These are phyloP conservation scores for Drosophila vallismaia DNA, from an alignment of 2,888 invertebrate species.

Conservation along the genomic window DNA sequence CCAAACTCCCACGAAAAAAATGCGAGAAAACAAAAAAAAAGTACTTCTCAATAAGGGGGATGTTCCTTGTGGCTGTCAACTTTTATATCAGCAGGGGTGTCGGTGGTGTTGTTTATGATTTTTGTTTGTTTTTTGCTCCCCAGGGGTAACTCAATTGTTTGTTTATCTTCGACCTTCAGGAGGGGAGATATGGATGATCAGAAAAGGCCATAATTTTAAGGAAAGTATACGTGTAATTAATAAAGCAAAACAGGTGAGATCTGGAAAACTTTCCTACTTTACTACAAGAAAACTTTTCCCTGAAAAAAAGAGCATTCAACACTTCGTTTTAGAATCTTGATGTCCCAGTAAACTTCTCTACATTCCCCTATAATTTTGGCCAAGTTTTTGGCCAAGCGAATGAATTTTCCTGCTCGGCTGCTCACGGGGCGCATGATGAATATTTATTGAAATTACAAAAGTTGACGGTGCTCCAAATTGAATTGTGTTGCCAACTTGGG, in stretches of 20 bases:
- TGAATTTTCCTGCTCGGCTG: constrained; percentile 57
- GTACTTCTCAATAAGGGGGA: constrained; percentile 36
- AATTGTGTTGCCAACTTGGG: constrained; percentile 77
- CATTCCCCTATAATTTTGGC: constrained; percentile 30
- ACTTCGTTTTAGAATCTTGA: constrained; percentile 26
- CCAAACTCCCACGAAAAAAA: not conserved
- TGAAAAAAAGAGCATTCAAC: constrained; percentile 19
- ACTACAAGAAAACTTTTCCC: not conserved
- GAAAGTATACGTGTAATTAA: not conserved
- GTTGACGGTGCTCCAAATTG: constrained; percentile 76
- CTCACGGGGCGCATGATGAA: constrained; percentile 78
- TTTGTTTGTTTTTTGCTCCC: constrained; percentile 36
- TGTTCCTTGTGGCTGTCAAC: constrained; percentile 63
- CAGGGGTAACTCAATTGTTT: constrained; percentile 18
- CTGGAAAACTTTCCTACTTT: not conserved
- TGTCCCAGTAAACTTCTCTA: not conserved
- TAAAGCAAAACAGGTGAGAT: not conserved
- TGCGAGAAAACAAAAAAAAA: not conserved
- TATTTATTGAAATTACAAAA: constrained; percentile 82
- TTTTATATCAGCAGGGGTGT: constrained; percentile 45
- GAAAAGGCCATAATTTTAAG: not conserved
- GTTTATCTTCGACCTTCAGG: constrained; percentile 1
- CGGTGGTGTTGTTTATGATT: constrained; percentile 69
- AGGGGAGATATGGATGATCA: constrained; percentile 5
- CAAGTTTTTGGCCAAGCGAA: constrained; percentile 54